These are phyloP conservation scores for Druon quercuslanigerum DNA, from an alignment of 1,140 invertebrate genomes.

Conservation along the genomic window DNA sequence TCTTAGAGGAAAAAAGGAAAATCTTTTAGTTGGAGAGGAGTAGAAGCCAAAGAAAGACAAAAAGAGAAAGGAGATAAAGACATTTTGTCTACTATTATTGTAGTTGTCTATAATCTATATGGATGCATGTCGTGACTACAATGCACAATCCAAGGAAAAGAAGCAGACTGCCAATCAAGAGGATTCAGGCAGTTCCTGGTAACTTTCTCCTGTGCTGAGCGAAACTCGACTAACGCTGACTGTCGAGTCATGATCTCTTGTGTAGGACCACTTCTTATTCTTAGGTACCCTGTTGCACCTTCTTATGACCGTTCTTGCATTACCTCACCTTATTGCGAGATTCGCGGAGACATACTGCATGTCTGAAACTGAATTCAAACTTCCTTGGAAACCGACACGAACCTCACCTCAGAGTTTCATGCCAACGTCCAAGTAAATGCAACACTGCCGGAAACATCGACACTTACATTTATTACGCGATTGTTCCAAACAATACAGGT, in stretches of 20 bases:
- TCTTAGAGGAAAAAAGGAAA: not conserved
- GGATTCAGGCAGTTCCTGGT: conserved; percentile 63
- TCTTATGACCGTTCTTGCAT: conserved; percentile 17
- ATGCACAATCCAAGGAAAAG: conserved; percentile 53
- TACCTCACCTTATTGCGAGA: conserved; percentile 20
- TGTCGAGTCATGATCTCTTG: conserved; percentile 67
- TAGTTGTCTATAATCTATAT: conserved; percentile 29
- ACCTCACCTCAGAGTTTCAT: not conserved
- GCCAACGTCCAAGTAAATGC: not conserved
- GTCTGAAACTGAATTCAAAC: not conserved
- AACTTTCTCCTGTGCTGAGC: conserved; percentile 65
- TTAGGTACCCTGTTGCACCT: conserved; percentile 1
- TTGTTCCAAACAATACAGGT: not conserved
- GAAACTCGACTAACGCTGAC: conserved; percentile 65
- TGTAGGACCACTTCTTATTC: conserved; percentile 53
- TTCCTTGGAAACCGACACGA: conserved; percentile 22
- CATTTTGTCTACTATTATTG: conserved; percentile 18
- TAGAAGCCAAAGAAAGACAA: not conserved
- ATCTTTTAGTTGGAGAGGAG: not conserved
- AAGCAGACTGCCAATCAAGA: conserved; percentile 49
- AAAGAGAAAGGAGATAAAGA: conserved; percentile 24
- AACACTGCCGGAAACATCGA: not conserved
- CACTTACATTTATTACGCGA: not conserved
- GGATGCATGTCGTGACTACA: conserved; percentile 57
- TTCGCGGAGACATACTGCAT: conserved; percentile 23